Conservation (phyloP, 1,140 invertebrate species). For the Neodiprion pinetum region DNA sequence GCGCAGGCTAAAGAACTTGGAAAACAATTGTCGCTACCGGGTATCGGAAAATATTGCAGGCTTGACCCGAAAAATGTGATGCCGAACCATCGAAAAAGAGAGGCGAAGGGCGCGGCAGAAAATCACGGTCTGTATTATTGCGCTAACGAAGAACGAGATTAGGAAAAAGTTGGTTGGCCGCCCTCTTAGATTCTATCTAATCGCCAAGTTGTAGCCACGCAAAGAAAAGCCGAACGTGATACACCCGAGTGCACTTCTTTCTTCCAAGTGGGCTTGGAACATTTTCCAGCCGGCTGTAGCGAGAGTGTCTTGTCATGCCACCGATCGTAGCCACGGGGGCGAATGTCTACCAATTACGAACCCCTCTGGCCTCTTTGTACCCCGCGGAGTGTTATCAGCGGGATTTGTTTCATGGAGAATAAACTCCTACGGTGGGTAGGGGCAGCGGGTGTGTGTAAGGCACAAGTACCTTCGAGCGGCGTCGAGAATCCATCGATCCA, state of each 20-base stretch:
- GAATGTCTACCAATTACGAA: background rate
- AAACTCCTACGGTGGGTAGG: background rate
- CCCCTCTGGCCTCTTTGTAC: background rate
- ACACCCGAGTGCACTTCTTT: no score
- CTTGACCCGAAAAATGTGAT: background rate
- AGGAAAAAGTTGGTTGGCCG: background rate
- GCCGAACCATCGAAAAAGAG: background rate
- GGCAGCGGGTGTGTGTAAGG: background rate
- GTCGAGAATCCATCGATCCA: constrained; percentile 1
- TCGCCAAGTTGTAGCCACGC: background rate
- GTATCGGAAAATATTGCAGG: background rate
- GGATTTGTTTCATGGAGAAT: background rate
- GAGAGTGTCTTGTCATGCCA: no score
- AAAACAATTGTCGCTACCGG: background rate
- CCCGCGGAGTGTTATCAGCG: background rate
- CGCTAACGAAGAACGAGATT: background rate
- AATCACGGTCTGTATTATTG: background rate
- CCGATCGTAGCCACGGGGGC: no score
- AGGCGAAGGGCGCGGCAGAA: no score
- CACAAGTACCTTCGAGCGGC: background rate
- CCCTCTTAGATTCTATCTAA: background rate
- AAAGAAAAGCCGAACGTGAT: background rate
- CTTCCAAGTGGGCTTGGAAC: no score
- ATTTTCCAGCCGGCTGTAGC: no score
- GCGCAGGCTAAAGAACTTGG: background rate